phyloP scores from a whole-genome alignment of 2,888 invertebrate species.

The Drosophila infuscata region DNA sequence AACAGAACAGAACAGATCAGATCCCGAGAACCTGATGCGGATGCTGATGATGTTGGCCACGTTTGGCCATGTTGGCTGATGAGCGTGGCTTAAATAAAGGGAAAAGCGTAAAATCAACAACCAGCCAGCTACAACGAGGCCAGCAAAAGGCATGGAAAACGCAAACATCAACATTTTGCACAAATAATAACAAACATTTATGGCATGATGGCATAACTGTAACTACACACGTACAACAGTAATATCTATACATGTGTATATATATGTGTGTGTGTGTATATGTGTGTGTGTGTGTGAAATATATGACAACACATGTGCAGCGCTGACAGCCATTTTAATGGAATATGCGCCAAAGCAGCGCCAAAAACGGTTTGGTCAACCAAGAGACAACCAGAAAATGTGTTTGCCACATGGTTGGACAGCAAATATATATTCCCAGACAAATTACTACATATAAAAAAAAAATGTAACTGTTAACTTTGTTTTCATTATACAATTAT shows the following conservation, averaged over 20 bases:
- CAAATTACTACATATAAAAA: constrained; percentile 3
- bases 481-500: neutral
- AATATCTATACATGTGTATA: constrained; percentile 3
- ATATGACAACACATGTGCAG: constrained; percentile 74
- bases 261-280: constrained; percentile 4
- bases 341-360: constrained; percentile 67
- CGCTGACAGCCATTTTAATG: constrained; percentile 79
- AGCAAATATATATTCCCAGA: constrained; percentile 28
- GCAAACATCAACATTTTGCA: constrained; percentile 81
- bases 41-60: constrained; percentile 52
- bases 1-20: constrained; percentile 5
- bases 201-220: constrained; percentile 62
- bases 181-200: constrained; percentile 76
- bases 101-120: constrained; percentile 61
- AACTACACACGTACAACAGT: constrained; percentile 52
- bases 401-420: constrained; percentile 41
- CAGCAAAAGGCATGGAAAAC: constrained; percentile 65
- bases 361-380: constrained; percentile 55
- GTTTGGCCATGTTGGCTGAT: constrained; percentile 32
- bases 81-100: constrained; percentile 56
- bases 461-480: neutral
- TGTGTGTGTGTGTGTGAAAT: constrained; percentile 41
- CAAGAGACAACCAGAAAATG: constrained; percentile 47
- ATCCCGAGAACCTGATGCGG: constrained; percentile 25
- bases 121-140: constrained; percentile 23